Base-by-base conservation (phyloP, 2,113 vertebrate species). In the Myrmecophaga tridactyla region DNA sequence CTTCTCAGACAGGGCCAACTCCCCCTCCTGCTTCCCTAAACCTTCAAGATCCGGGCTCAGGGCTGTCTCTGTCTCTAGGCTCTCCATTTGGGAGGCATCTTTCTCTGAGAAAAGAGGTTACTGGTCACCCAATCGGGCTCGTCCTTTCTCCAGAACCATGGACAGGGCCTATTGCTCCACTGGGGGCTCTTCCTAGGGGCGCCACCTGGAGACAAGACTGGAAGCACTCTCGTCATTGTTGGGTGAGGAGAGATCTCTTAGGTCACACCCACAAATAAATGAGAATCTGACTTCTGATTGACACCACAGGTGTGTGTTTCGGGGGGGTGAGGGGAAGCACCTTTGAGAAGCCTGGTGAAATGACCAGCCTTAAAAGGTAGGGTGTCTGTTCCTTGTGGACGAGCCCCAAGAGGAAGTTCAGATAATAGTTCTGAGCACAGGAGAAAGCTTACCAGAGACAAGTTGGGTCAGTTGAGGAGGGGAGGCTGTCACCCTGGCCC, bases 81-180 rank as follows among this genome's bases (percentile, higher is more conserved):
- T 67, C 15, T 87, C 53, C 76, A 18, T 11, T 39, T 10, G 0
- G 6, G 12, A 7, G 5, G 0, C 63, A 48, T 25, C 8, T 0
- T 80, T 84, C 21, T 76, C 97, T 97, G 86, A 15, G 14, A 92
- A 63, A 77, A 94, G 70, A 77, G 23, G 20, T 69, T 39, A 34
- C 48, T 5, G 3, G 1, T 12, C 21, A 7, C 86, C 34, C 73
- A 9, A 6, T 34, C 0, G 0, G 20, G 21, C 0, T 0, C 29
- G 48, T 39, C 17, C 14, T 46, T n/a, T 7, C 21, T 81, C 36
- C 81, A 89, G 92, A 4, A 96, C 89, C 92, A 14, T 0, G 14
- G 94, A 95, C 89, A 95, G 62, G 27, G 81, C 80, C 41, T 27
- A 13, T 1, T 0, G 2, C 31, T 34, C 23, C 7, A 0, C 34